These are phyloP conservation scores for Phasia obesa DNA, from an alignment of 2,888 invertebrate species.

Conservation along the genomic window DNA sequence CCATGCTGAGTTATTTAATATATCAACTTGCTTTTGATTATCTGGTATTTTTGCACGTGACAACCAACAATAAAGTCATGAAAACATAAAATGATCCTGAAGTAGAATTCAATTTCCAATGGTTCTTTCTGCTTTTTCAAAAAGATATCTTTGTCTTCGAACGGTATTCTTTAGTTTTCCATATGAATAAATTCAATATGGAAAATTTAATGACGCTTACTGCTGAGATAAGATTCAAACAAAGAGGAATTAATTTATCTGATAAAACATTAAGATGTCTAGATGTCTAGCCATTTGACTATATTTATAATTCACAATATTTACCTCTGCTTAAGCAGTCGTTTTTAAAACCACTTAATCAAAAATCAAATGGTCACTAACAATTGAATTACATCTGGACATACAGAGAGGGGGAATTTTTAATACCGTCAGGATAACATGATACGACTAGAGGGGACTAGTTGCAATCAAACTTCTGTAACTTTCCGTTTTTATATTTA, in stretches of 20 bases:
- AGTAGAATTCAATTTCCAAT: too few species aligned
- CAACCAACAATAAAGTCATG: too few species aligned
- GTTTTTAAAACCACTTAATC: constrained; percentile 48
- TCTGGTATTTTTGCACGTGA: too few species aligned
- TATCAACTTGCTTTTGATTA: too few species aligned
- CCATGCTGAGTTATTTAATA: too few species aligned
- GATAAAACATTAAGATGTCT: not conserved
- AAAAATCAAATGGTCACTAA: constrained; percentile 49
- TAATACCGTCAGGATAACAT: constrained; percentile 46
- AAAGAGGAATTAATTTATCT: not conserved
- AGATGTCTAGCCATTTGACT: constrained; percentile 20
- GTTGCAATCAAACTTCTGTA: constrained; percentile 55
- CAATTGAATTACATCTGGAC: constrained; percentile 40
- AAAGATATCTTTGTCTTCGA: too few species aligned
- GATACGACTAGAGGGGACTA: constrained; percentile 37
- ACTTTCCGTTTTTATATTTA: constrained; percentile 30
- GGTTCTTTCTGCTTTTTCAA: too few species aligned
- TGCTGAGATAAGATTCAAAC: not conserved
- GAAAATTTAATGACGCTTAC: not conserved
- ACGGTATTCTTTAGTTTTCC: too few species aligned
- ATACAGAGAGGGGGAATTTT: constrained; percentile 4
- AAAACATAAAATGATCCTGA: too few species aligned
- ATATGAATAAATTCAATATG: too few species aligned
- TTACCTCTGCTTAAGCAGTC: constrained; percentile 5
- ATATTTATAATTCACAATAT: not conserved